These are phyloP conservation scores for Brachypterus glaber DNA, from an alignment of 2,888 invertebrate species.

Conservation along the genomic window DNA sequence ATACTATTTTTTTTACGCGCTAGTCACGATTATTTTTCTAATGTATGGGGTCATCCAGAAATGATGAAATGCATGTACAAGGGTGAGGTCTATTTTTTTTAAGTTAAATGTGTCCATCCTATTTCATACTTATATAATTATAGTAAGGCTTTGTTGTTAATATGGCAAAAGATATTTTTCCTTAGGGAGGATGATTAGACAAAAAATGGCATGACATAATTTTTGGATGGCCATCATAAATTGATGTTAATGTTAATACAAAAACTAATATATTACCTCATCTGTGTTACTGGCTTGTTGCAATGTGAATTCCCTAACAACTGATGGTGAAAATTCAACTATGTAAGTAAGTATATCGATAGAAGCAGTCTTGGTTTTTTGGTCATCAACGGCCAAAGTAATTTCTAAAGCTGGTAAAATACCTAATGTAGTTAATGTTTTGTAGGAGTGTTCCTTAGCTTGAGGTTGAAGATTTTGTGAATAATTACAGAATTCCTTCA, in stretches of 20 bases:
- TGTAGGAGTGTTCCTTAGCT: slow-evolving; percentile 95
- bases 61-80: too few relatives aligned
- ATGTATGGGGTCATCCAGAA: too few relatives aligned
- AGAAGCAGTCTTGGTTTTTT: slow-evolving; percentile 90
- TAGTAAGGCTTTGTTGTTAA: too few relatives aligned
- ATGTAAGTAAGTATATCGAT: slow-evolving; percentile 97
- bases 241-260: background rate
- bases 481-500: slow-evolving; percentile 99
- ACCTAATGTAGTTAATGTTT: slow-evolving; percentile 80
- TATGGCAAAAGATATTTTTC: too few relatives aligned
- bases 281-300: slow-evolving; percentile 85
- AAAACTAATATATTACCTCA: slow-evolving; percentile 52
- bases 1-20: too few relatives aligned
- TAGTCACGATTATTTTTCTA: too few relatives aligned
- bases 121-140: too few relatives aligned
- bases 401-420: slow-evolving; percentile 85
- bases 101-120: too few relatives aligned
- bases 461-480: slow-evolving; percentile 97
- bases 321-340: slow-evolving; percentile 96
- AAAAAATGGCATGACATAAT: background rate
- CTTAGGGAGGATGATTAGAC: too few relatives aligned
- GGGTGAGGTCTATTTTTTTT: too few relatives aligned
- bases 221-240: slow-evolving; percentile 1
- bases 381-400: slow-evolving; percentile 84
- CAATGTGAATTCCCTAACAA: slow-evolving; percentile 92